Evolutionary conservation across 2,113 vertebrate genomes (phyloP), one percentile per base, ranked within the genome.

Genomic region (Isichthys henryi): DNA sequence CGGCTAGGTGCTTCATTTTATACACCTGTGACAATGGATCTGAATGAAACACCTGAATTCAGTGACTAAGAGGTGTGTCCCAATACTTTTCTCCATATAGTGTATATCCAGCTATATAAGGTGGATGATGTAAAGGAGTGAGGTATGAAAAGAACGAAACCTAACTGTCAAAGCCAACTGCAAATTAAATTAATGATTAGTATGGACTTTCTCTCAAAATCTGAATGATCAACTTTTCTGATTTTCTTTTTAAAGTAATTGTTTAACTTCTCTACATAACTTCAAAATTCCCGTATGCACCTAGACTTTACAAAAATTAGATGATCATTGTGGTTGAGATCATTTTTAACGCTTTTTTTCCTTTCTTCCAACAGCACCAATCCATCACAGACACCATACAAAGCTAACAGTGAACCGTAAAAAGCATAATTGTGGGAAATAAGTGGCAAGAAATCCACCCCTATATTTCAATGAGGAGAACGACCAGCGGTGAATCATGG

Each of bases 361-460:
- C 50, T 66, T 88, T 77, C 84, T 70, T 74, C 27, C 49, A 39
- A n/a, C 87, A 27, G 46, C 10, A 27, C 43, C 52, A 80, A 35
- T 17, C 85, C 88, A 84, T 91, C 88, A 43, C 88, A 87, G 89
- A 84, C 83, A 86, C 58, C 50, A 86, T 31, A 88, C 89, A 92
- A 88, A 88, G 89, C 82, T 45, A 86, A 45, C 62, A 70, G 4
- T 19, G 31, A 77, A 77, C 31, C 74, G 43, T 7, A 43, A 66
- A 56, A 48, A 49, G 23, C 62, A 66, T 35, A 35, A 80, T 43
- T 77, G 53, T 27, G 3, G 39, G 46, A 49, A 58, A 35, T 35
- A 86, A 86, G 85, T 3, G 5, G 49, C 27, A 17, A 86, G 35
- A 35, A 80, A 80, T 19, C 35, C 35, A 43, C 74, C 74, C 35